Percentiles rank a stretch among this genome's conserved stretches.
These are phyloP conservation scores for Agonum fuliginosum DNA, from an alignment of 2,888 invertebrate species.

Conservation along the genomic window DNA sequence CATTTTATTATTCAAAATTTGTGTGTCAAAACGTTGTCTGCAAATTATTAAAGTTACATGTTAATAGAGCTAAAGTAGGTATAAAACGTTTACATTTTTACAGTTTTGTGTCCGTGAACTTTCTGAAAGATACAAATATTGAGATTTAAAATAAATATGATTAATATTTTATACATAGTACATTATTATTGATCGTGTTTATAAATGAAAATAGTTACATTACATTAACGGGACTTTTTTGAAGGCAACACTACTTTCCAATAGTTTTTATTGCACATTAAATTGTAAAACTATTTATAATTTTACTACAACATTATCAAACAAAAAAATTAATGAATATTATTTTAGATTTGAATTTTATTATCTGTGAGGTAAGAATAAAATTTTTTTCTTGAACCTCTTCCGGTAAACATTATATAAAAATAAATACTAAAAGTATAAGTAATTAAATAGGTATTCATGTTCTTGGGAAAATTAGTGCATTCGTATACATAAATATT, in stretches of 20 bases:
- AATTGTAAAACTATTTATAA: background rate
- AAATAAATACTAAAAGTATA: too few relatives aligned
- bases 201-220: background rate
- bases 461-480: too few relatives aligned
- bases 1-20: slow-evolving; percentile 16
- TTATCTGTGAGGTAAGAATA: too few relatives aligned
- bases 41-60: slow-evolving; percentile 11
- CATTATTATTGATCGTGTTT: slow-evolving; percentile 8
- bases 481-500: too few relatives aligned
- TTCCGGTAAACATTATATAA: too few relatives aligned
- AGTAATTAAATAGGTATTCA: too few relatives aligned
- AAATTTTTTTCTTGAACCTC: too few relatives aligned
- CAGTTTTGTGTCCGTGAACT: slow-evolving; percentile 37
- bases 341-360: too few relatives aligned
- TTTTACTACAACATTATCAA: background rate
- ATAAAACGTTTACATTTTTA: slow-evolving; percentile 1
- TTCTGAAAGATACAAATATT: slow-evolving; percentile 8
- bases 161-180: slow-evolving; percentile 20
- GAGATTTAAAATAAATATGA: slow-evolving; percentile 14
- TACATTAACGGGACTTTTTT: background rate
- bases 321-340: too few relatives aligned
- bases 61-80: slow-evolving; percentile 16
- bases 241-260: background rate
- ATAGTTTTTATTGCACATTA: background rate
- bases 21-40: slow-evolving; percentile 14